Conservation (phyloP, 2,113 vertebrate genomes). For the Serinus canaria region DNA sequence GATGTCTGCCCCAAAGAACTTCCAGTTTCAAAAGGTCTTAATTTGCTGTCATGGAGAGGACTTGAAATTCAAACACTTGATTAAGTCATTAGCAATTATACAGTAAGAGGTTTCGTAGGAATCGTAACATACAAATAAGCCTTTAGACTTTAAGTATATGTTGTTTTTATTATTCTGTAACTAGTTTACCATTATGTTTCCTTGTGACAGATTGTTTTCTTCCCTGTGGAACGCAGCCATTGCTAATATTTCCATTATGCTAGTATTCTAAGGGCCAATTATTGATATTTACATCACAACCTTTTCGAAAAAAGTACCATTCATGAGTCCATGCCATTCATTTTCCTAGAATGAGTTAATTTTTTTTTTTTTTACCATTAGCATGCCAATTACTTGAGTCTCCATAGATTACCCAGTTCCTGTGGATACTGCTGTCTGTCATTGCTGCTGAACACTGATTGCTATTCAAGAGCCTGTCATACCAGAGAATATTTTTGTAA, state of each 20-base stretch:
- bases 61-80: slow-evolving; percentile 44
- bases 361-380: slow-evolving; percentile 11
- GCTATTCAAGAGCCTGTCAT: slow-evolving; percentile 57
- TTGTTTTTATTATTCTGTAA: slow-evolving; percentile 20
- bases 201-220: slow-evolving; percentile 8
- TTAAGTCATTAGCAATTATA: slow-evolving; percentile 46
- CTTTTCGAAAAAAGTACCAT: not conserved
- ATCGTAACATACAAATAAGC: slow-evolving; percentile 7
- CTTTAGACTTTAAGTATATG: not conserved
- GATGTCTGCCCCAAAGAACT: not conserved
- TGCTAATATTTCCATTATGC: not conserved
- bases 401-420: slow-evolving; percentile 57
- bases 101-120: slow-evolving; percentile 5
- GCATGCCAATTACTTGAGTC: slow-evolving; percentile 40
- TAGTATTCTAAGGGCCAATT: slow-evolving; percentile 2
- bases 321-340: not conserved
- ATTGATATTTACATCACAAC: not conserved
- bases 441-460: slow-evolving; percentile 52
- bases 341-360: slow-evolving; percentile 24
- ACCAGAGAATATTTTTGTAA: slow-evolving; percentile 49
- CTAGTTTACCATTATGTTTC: slow-evolving; percentile 21
- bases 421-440: slow-evolving; percentile 54
- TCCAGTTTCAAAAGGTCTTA: not conserved
- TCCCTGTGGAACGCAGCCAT: not conserved
- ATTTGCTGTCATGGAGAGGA: slow-evolving; percentile 9